Base-by-base conservation (phyloP, 2,888 invertebrate species). In the Tubulanus polymorphus region DNA sequence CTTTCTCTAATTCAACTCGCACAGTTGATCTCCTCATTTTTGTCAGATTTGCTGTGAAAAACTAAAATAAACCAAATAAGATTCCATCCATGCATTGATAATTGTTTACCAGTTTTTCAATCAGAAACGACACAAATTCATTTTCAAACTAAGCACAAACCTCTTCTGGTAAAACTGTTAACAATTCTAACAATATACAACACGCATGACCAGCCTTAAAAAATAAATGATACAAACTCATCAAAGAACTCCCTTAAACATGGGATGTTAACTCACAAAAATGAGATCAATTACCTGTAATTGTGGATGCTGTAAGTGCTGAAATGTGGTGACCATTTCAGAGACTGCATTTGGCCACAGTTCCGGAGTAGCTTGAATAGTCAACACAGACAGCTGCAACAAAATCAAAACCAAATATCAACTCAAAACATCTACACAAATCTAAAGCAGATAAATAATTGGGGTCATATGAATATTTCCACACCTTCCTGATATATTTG, bases 131-230 rank as follows among this genome's bases (percentile, higher is more conserved):
- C n/a, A n/a, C n/a, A 32, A 32, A 32, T 32, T 10, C 35, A 10
- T 12, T 10, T 12, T 12, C n/a, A 32, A 32, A 12, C 35, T 32
- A n/a, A 12, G 35, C 45, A 64, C 78, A 81, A 81, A 91, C 91
- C 83, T 94, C 93, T 81, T 89, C 90, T 27, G 93, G 92, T 73
- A 94, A 86, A 53, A 90, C 88, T 67, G 88, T 87, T 18, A 94
- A 82, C 37, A 93, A 88, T 82, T 91, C 89, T 52, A 94, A 77
- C 68, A 94, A 84, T 60, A 86, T 85, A 83, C 83, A 86, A 56
- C 83, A 81, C 63, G 84, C 84, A 66, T 83, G 83, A 69, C 83
- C 84, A 57, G 83, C 63, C 77, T 79, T 68, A 41, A 70, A 68
- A 56, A 60, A n/a, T 35, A 55, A 49, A 30, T 47, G 30, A 48